Conservation (phyloP, 2,888 invertebrate genomes). For the Drosophila cognata region DNA sequence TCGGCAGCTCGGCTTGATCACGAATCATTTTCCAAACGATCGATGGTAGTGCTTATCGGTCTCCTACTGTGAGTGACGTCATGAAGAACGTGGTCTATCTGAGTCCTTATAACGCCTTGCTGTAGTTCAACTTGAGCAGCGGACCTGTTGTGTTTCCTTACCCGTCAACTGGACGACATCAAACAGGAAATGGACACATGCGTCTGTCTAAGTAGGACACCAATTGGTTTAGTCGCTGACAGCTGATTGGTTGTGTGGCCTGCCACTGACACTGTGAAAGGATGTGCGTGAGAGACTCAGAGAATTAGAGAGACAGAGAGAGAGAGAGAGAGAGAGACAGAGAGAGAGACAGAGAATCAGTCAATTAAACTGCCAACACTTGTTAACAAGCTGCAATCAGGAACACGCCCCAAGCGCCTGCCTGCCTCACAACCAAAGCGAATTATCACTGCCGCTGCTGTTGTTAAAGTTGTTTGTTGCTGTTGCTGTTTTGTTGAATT, state of each 20-base stretch:
- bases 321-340: conserved; percentile 12
- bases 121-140: neutral
- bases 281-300: conserved; percentile 51
- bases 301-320: neutral
- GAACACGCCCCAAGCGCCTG: conserved; percentile 79
- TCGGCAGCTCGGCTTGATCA: conserved; percentile 66
- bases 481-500: conserved; percentile 4
- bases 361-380: conserved; percentile 84
- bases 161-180: conserved; percentile 45
- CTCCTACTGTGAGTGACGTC: conserved; percentile 57
- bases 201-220: conserved; percentile 69
- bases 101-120: conserved; percentile 35
- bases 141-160: neutral
- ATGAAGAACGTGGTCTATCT: conserved; percentile 20
- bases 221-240: conserved; percentile 58
- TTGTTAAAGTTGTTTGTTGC: conserved; percentile 7
- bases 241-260: conserved; percentile 60
- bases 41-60: conserved; percentile 25
- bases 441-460: conserved; percentile 60
- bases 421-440: conserved; percentile 54
- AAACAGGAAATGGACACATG: conserved; percentile 57
- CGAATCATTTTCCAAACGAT: conserved; percentile 36
- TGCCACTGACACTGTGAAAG: conserved; percentile 29
- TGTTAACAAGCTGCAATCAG: conserved; percentile 83
- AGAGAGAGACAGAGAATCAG: conserved; percentile 39